These are phyloP conservation scores for Nomada flava DNA, from an alignment of 2,888 invertebrate species.

Conservation along the genomic window DNA sequence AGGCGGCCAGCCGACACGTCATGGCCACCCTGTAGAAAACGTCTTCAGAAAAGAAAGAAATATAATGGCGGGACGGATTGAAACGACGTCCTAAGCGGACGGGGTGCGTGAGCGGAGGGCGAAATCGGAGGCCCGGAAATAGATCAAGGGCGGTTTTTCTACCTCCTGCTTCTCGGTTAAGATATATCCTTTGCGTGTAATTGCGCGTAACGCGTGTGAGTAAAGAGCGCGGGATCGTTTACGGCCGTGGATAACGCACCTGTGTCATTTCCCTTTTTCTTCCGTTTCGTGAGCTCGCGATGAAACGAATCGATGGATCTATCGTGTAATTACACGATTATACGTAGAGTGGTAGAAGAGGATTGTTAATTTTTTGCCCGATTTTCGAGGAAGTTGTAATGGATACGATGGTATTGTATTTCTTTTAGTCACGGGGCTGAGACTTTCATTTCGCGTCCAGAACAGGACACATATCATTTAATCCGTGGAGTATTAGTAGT, in stretches of 20 bases:
- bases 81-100: constrained; percentile 17
- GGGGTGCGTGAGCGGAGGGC: constrained; percentile 30
- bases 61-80: constrained; percentile 21
- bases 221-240: constrained; percentile 45
- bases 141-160: constrained; percentile 56
- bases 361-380: neutral
- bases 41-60: constrained; percentile 9
- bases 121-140: constrained; percentile 34
- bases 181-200: constrained; percentile 47
- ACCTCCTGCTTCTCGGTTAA: constrained; percentile 5
- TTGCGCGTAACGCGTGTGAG: constrained; percentile 37
- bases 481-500: neutral
- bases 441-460: neutral
- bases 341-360: neutral
- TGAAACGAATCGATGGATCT: constrained; percentile 36
- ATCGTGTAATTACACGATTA: constrained; percentile 10
- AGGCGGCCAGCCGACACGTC: neutral
- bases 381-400: neutral
- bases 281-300: neutral
- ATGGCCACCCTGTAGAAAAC: constrained; percentile 9
- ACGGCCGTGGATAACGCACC: constrained; percentile 38
- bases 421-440: neutral
- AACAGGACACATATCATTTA: neutral
- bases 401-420: constrained; percentile 1
- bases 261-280: constrained; percentile 25